phyloP scores from a whole-genome alignment of 2,888 invertebrate genomes.

The Callyntrura guangdongensis region DNA sequence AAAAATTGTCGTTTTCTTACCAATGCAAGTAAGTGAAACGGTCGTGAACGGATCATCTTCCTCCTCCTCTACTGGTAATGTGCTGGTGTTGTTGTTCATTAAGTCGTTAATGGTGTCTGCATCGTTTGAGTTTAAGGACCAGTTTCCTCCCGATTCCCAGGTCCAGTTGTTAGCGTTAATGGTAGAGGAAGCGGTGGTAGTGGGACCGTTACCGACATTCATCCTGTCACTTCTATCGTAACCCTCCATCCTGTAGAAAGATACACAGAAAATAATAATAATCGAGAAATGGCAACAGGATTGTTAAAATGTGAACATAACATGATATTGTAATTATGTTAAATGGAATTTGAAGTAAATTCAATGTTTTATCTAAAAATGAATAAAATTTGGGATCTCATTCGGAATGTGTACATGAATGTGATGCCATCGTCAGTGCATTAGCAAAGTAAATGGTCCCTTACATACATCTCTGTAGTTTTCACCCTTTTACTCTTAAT shows the following conservation, averaged over 20 bases:
- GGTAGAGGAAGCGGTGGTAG: conserved; percentile 37
- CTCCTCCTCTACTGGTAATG: conserved; percentile 48
- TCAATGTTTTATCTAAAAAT: no score
- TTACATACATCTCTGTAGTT: no score
- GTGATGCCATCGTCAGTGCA: no score
- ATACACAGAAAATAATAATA: conserved; percentile 36
- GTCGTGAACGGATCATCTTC: conserved; percentile 80
- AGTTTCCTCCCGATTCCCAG: conserved; percentile 75
- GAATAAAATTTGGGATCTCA: no score
- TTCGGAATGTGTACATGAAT: no score
- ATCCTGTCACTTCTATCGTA: conserved; percentile 55
- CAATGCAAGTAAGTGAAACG: conserved; percentile 82
- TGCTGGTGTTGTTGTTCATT: conserved; percentile 55
- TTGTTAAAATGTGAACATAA: not conserved
- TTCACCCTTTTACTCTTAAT: no score
- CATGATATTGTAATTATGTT: conserved; percentile 42
- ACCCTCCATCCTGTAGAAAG: conserved; percentile 60
- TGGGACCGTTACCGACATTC: conserved; percentile 35
- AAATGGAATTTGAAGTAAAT: conserved; percentile 8
- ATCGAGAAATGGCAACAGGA: conserved; percentile 22
- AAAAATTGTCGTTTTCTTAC: conserved; percentile 70
- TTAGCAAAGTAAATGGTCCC: no score
- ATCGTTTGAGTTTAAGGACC: conserved; percentile 72
- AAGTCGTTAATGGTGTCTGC: conserved; percentile 55
- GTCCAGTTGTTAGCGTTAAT: conserved; percentile 43